Evolutionary conservation across 2,113 vertebrate genomes (phyloP).

Genomic region (Oryzias celebensis): DNA sequence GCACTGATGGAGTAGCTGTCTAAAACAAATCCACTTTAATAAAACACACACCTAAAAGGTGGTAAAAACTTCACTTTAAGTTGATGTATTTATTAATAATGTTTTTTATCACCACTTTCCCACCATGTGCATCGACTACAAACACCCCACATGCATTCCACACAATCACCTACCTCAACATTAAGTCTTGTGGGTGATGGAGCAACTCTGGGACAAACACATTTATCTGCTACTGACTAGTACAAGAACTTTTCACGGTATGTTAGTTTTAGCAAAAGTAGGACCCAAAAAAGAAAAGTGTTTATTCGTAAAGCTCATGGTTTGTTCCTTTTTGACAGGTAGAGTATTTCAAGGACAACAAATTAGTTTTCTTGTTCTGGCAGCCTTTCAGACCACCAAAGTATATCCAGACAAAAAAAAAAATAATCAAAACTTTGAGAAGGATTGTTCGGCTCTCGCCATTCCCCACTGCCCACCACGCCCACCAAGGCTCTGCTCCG

Average conservation of each 20-base stretch:
- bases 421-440: too few species aligned
- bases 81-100: constrained; percentile 54
- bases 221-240: constrained; percentile 28
- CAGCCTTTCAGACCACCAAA: too few species aligned
- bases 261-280: constrained; percentile 3
- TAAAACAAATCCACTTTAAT: constrained; percentile 17
- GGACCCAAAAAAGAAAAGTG: too few species aligned
- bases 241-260: constrained; percentile 5
- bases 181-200: constrained; percentile 43
- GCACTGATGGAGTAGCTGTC: constrained; percentile 65
- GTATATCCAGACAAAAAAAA: too few species aligned
- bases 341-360: too few species aligned
- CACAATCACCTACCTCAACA: constrained; percentile 23
- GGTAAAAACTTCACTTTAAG: constrained; percentile 48
- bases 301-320: too few species aligned
- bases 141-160: constrained; percentile 21
- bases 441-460: too few species aligned
- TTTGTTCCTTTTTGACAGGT: too few species aligned
- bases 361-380: too few species aligned
- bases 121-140: constrained; percentile 22
- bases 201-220: constrained; percentile 38
- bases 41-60: constrained; percentile 20
- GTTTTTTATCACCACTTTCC: constrained; percentile 57
- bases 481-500: too few species aligned
- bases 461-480: too few species aligned